Conservation (phyloP, 2,888 invertebrate genomes). For the Eupithecia inturbata region DNA sequence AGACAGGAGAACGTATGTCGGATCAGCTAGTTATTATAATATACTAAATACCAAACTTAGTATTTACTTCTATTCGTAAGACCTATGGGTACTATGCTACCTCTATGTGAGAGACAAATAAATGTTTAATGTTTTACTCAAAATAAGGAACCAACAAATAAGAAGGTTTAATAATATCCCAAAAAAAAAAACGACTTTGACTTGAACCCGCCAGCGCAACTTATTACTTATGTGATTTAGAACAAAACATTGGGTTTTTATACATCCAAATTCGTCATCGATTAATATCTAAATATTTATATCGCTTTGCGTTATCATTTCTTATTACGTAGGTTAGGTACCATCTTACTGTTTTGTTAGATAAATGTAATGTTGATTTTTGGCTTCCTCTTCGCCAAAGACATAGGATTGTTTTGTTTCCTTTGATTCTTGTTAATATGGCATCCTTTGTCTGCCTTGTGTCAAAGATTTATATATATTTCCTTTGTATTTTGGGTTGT, state of each 20-base stretch:
- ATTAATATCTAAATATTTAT: not conserved
- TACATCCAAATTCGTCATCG: not conserved
- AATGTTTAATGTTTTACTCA: too few relatives aligned
- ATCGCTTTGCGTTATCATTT: not conserved
- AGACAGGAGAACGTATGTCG: too few relatives aligned
- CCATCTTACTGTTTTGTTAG: not conserved
- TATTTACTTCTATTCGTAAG: too few relatives aligned
- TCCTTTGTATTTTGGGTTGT: not conserved
- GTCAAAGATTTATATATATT: slow-evolving; percentile 1
- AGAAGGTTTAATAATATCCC: too few relatives aligned
- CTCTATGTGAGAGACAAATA: too few relatives aligned
- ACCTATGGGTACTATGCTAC: too few relatives aligned
- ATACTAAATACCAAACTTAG: too few relatives aligned
- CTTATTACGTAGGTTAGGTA: not conserved
- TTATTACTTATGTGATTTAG: too few relatives aligned
- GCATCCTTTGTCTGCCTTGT: not conserved
- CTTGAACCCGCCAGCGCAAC: too few relatives aligned
- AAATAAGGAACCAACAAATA: too few relatives aligned
- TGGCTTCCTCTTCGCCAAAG: not conserved
- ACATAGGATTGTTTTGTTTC: not conserved
- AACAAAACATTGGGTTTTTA: not conserved
- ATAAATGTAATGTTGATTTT: not conserved
- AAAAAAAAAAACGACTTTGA: too few relatives aligned
- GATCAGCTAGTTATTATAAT: too few relatives aligned
- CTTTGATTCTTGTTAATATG: not conserved